Base-by-base conservation (phyloP, 1,140 invertebrate species). In the Leptoteleia sp. region DNA sequence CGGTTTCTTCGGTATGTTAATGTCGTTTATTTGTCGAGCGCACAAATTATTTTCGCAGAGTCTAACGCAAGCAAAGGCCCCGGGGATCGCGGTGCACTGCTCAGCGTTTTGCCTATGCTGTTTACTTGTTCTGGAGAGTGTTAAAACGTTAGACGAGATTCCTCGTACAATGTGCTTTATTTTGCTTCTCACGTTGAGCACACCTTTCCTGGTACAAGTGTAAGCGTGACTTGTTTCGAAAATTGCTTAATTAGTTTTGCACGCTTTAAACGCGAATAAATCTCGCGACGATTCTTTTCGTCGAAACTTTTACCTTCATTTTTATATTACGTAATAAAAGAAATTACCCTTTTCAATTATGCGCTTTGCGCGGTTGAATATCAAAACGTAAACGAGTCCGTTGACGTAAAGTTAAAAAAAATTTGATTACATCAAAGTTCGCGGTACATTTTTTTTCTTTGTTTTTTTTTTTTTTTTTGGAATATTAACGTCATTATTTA, bases 111-210 rank as follows among this genome's bases (percentile, higher is more conserved):
- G 54, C 45, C 54, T 48, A 55, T 38, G 61, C 25, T 76, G 47
- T 68, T 76, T 68, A 64, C 57, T 76, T 62, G 17, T 59, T 70
- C 57, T 76, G 48, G 40, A 33, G 38, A 76, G 50, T 76, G 73
- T 76, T 76, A 55, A n/a, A 70, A 67, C 33, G 57, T 47, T 70
- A 64, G 73, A 64, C 40, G 57, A 76, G 42, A 57, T 59, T 76
- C 47, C 31, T 68, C 38, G 47, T 59, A 55, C 55, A 62, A 62
- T 54, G 55, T 50, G 38, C 55, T 76, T 76, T 76, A 76, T 76
- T 72, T 76, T 76, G 40, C 57, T 68, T 68, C 54, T 62, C 64
- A 61, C 45, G 22, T 61, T 29, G 27, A 1, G 3, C 27, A 7
- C 9, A 29, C 19, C 27, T 29, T 29, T 29, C 27, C 27, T 29